Evolutionary conservation across 1,140 invertebrate genomes (phyloP), one percentile per base, ranked within the genome.

Genomic region (Venturia canescens): DNA sequence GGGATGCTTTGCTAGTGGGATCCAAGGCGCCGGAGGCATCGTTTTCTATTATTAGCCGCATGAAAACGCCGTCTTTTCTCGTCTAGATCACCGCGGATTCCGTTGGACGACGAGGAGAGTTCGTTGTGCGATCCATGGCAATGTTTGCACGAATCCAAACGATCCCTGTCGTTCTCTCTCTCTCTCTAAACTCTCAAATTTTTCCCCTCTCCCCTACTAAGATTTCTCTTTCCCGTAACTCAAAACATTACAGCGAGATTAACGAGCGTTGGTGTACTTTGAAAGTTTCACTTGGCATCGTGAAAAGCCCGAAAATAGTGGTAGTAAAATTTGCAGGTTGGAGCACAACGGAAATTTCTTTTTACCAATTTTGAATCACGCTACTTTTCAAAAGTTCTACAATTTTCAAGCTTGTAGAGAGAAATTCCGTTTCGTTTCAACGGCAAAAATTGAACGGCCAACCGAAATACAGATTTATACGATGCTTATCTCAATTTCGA

Each of bases 41-140:
- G 83, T 86, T 82, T 81, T 85, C 84, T 88, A 88, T 87, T 89
- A 87, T 87, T 87, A 89, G 88, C 85, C 67, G 31, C n/a, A 74
- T 85, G 79, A 72, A 83, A 86, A 80, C 83, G 79, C 83, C 86
- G 79, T 84, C 82, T 86, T 84, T 87, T 87, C 85, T 71, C 63
- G 83, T 85, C 74, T 80, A 82, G 83, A 86, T 86, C 84, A 66
- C 82, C 80, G 57, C 7, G 82, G 85, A 87, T 83, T 85, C 79
- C 74, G 75, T 69, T 81, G 76, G 66, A 74, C 66, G 80, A 83
- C 63, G 71, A 26, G 66, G 71, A 69, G 66, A 29, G 50, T 60
- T 76, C 72, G 72, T 76, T 53, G 72, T 60, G 72, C 50, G 27
- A 74, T 50, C 71, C 71, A 57, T 74, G 15, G 71, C 71, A 57